A percentile compares a stretch with the other conserved stretches of the same genome.
Conservation (phyloP, 2,888 invertebrate species). For the Hirtodrosophila confusa region DNA sequence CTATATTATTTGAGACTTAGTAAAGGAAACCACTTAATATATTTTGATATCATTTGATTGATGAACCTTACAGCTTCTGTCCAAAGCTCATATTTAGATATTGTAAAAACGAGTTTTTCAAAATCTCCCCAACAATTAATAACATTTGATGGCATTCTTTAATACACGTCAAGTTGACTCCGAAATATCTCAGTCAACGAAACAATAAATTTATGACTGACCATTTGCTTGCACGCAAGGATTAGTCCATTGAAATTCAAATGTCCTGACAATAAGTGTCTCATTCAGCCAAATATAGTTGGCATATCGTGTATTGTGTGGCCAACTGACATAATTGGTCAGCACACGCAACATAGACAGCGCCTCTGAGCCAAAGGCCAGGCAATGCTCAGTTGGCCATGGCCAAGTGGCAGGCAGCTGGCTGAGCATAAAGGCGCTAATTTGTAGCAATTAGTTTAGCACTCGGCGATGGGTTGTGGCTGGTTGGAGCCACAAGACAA, state of each 20-base stretch:
- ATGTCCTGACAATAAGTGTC: constrained; percentile 25
- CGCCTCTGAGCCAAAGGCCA: constrained; percentile 32
- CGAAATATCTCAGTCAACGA: constrained; percentile 9
- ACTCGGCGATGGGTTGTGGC: constrained; percentile 22
- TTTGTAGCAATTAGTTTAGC: constrained; percentile 73
- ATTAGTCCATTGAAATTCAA: constrained; percentile 16
- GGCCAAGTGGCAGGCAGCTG: constrained; percentile 28
- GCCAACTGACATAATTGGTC: constrained; percentile 45
- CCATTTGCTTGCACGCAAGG: constrained; percentile 14
- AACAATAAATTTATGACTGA: neutral
- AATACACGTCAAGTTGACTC: too few species aligned
- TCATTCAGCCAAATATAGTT: constrained; percentile 30
- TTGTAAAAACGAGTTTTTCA: too few species aligned
- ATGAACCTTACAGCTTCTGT: too few species aligned
- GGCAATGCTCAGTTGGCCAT: constrained; percentile 37
- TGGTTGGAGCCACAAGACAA: constrained; percentile 11
- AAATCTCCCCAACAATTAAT: too few species aligned
- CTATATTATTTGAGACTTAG: too few species aligned
- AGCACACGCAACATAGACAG: constrained; percentile 53
- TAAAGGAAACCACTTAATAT: too few species aligned
- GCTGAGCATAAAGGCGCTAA: constrained; percentile 73
- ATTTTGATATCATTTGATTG: too few species aligned
- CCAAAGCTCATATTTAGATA: too few species aligned
- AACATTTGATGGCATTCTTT: too few species aligned
- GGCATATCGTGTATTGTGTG: constrained; percentile 40